Base-by-base conservation (phyloP, 1,140 invertebrate species). In the Bombus confusus region DNA sequence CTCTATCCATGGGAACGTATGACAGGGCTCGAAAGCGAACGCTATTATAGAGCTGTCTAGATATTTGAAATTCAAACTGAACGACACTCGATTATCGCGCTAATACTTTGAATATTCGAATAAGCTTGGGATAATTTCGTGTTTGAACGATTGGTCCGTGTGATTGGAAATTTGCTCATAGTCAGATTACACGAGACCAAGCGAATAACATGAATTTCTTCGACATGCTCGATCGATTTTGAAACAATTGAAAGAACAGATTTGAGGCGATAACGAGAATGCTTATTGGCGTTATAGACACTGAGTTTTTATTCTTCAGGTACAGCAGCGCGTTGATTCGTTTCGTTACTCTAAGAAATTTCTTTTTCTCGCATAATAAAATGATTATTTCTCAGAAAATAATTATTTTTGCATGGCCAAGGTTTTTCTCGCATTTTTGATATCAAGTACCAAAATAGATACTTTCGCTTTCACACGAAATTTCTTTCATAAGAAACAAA, bases 11-110 rank as follows among this genome's bases (percentile, higher is more conserved):
- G 8, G 15, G 31, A 3, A 37, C 18, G 18, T 68, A 34, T 9
- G 34, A 25, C 66, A 18, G 31, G 10, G 31, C n/a, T 66, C n/a
- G 62, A 6, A n/a, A 62, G 10, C 59, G n/a, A n/a, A 62, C 59
- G 28, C 59, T 62, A 12, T 28, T 62, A 62, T 62, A 62, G 28
- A 62, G 5, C 59, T 62, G 59, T n/a, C 59, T n/a, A n/a, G 59
- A n/a, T n/a, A 62, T 62, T 62, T 62, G 59, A 62, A 62, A 62
- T 62, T 62, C 59, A 62, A n/a, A 62, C 59, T 62, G 22, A 62
- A 62, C 28, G 28, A 62, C 59, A 22, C 28, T 62, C 59, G 59
- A 62, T 62, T 62, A n/a, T 62, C 28, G 28, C 12, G 59, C 28
- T n/a, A n/a, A 62, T 62, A n/a, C 59, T 62, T 62, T 62, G 59